Base-by-base conservation (phyloP, 2,113 vertebrate species). In the Apus apus region DNA sequence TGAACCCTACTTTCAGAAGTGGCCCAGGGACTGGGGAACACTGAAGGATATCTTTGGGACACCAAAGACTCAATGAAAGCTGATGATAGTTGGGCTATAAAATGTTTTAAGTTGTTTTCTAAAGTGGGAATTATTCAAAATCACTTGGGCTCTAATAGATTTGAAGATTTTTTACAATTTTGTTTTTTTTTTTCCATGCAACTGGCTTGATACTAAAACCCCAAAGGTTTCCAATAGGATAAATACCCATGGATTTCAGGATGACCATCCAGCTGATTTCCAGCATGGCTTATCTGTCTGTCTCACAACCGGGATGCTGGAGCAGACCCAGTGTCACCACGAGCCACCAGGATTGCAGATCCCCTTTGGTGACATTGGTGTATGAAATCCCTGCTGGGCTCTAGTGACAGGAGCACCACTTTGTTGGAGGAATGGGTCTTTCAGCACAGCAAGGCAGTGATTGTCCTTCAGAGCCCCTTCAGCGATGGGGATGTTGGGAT, bases 221-320 rank as follows among this genome's bases (percentile, higher is more conserved):
- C 15, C 29, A 27, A 0, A 13, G n/a, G 2, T 50, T 92, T 46
- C 40, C 1, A 2, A 22, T 0, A 18, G 11, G n/a, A 68, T 19
- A 67, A 26, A 13, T 3, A 20, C 2, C 20, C 64, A 1, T 3
- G 50, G 61, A 10, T 80, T 62, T 45, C 27, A 57, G 64, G 64
- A 23, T 34, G 38, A 22, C 18, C 50, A 29, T 5, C 32, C 70
- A 32, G 73, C 26, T 73, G 20, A 20, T 19, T 36, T 46, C 81
- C 62, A 77, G 38, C 45, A 3, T 0, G 5, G 54, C 13, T 3
- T 4, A 8, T 23, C 32, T 12, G 3, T 34, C 25, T 60, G 60
- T 86, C 60, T 38, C 26, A 2, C n/a, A 12, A 3, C 0, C 8
- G 46, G 26, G 27, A 62, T 62, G 61, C 53, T 38, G 6, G 21